Base-by-base conservation (phyloP, 2,797 vertebrate species). In the Emydoidea blandingii region DNA sequence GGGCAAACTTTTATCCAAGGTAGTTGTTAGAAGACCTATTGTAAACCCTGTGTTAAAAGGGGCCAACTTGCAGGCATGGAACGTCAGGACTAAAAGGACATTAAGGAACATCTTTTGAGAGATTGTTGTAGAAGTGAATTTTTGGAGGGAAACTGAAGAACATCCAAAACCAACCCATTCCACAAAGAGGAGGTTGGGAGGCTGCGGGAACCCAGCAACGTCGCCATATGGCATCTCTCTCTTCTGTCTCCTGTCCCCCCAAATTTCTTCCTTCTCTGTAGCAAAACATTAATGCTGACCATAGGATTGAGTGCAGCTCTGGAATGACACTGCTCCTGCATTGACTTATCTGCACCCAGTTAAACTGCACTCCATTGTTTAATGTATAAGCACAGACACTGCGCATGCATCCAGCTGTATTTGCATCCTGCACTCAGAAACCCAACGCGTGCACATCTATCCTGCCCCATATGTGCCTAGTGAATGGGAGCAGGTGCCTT, bases 201-300 rank as follows among this genome's bases (percentile, higher is more conserved):
- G 25, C 56, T 57, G 29, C 1, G 3, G 57, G n/a, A 37, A 41
- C n/a, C 19, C 8, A 10, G n/a, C 65, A 72, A 37, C 5, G 9
- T 12, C 25, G 6, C 23, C 23, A 6, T 27, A 27, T 76, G 41
- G 21, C 19, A 76, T 44, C 23, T 7, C 21, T 14, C 11, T 49
- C 79, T 72, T 49, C 57, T 93, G 34, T 76, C 79, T 74, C 96
- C 94, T 94, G 87, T 86, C 88, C 47, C 84, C 79, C 50, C 49
- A 21, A 41, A 41, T 41, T 37, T 72, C 65, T 72, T 72, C 15
- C n/a, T 29, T 76, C 74, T 76, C 23, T 76, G 27, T 7, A 76
- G 27, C 7, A 76, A 47, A 44, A 14, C 14, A 76, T 49, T 76
- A 47, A 47, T 27, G 44, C 7, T 76, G 72, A 12, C 74, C 44